phyloP scores from a whole-genome alignment of 1,140 invertebrate species.

The Ylistrum balloti region DNA sequence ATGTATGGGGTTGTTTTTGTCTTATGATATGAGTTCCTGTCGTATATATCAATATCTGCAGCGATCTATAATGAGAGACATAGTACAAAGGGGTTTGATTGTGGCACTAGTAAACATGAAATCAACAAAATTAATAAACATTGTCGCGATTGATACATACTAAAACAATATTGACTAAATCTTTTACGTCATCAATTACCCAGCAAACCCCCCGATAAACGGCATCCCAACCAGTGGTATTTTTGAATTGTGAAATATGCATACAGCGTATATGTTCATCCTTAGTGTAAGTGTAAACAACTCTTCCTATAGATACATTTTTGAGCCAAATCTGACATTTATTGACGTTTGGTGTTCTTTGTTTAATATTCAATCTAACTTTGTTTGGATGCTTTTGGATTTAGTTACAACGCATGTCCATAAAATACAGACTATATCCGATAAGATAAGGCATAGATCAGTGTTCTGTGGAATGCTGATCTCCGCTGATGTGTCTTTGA shows the following conservation, averaged over 20 bases:
- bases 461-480: not conserved
- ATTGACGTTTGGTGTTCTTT: too few relatives aligned
- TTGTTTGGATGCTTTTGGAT: too few relatives aligned
- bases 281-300: not conserved
- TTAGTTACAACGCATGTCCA: not conserved
- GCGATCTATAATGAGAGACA: not conserved
- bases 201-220: not conserved
- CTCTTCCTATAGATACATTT: not conserved
- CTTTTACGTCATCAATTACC: not conserved
- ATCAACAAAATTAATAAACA: constrained; percentile 26
- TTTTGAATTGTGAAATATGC: not conserved
- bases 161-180: not conserved
- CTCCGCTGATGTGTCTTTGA: not conserved
- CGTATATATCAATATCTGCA: not conserved
- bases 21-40: not conserved
- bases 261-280: not conserved
- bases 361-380: too few relatives aligned
- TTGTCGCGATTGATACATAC: not conserved
- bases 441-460: not conserved
- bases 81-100: not conserved
- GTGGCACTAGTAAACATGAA: not conserved
- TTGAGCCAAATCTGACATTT: not conserved
- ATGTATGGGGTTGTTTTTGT: not conserved
- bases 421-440: not conserved
- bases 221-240: not conserved